phyloP scores from a whole-genome alignment of 2,797 vertebrate species.

The Furcifer pardalis region DNA sequence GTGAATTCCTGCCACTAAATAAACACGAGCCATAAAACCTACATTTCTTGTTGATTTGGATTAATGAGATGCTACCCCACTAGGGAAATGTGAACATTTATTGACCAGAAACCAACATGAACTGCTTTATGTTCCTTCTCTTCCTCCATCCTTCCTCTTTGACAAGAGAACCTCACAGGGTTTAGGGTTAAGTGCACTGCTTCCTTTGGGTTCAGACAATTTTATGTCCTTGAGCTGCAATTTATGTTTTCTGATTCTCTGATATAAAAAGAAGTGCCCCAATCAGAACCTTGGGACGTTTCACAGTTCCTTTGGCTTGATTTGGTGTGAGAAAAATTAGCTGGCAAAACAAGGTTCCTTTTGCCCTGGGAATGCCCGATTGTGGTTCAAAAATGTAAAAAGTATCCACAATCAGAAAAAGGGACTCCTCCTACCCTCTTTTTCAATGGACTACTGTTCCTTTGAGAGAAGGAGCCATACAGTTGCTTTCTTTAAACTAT shows the following conservation, averaged over 20 bases:
- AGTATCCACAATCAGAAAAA: too few relatives aligned
- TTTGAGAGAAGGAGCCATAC: background rate
- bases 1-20: background rate
- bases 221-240: background rate
- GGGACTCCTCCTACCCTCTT: background rate
- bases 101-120: background rate
- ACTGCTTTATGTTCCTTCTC: background rate
- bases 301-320: too few relatives aligned
- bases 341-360: too few relatives aligned
- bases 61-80: background rate
- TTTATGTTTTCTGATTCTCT: background rate
- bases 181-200: background rate
- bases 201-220: background rate
- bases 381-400: too few relatives aligned
- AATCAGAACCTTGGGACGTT: background rate
- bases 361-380: too few relatives aligned
- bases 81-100: background rate
- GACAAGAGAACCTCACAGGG: background rate
- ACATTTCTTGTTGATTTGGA: background rate
- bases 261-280: background rate
- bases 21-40: too few relatives aligned
- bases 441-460: background rate
- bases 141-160: background rate
- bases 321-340: too few relatives aligned
- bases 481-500: background rate